Percentiles rank a stretch among this genome's conserved stretches.
Evolutionary conservation across 2,888 invertebrate species (phyloP).

Genomic region (Pandemis cinnamomeana): DNA sequence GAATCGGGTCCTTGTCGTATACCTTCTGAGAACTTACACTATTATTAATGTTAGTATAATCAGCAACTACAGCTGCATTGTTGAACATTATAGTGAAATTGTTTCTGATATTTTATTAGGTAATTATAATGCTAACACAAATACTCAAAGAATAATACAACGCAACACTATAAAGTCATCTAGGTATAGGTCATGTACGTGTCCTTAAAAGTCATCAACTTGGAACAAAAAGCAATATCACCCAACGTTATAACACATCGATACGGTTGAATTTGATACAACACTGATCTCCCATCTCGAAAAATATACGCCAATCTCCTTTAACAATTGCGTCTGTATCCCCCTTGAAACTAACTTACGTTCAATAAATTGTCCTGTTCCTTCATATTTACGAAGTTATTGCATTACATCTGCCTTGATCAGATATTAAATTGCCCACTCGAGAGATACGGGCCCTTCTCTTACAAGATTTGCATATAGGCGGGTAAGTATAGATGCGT

Average conservation of each 20-base stretch:
- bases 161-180: too few relatives aligned
- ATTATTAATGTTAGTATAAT: background rate
- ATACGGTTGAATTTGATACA: constrained; percentile 10
- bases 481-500: constrained; percentile 23
- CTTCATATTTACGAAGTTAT: constrained; percentile 77
- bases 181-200: background rate
- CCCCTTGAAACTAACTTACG: constrained; percentile 77
- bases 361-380: constrained; percentile 66
- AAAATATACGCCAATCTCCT: constrained; percentile 65
- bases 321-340: constrained; percentile 73
- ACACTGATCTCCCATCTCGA: constrained; percentile 48
- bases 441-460: constrained; percentile 63
- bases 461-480: constrained; percentile 61
- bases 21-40: constrained; percentile 2
- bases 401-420: constrained; percentile 74
- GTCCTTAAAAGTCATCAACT: background rate
- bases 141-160: background rate
- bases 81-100: background rate
- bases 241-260: background rate
- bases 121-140: too few relatives aligned
- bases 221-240: background rate
- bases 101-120: too few relatives aligned
- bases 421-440: constrained; percentile 75
- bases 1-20: constrained; percentile 7
- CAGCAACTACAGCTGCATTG: background rate